These are phyloP conservation scores for Echinometra lucunter DNA, from an alignment of 53 echinoderm and acorn worm species.

Conservation along the genomic window DNA sequence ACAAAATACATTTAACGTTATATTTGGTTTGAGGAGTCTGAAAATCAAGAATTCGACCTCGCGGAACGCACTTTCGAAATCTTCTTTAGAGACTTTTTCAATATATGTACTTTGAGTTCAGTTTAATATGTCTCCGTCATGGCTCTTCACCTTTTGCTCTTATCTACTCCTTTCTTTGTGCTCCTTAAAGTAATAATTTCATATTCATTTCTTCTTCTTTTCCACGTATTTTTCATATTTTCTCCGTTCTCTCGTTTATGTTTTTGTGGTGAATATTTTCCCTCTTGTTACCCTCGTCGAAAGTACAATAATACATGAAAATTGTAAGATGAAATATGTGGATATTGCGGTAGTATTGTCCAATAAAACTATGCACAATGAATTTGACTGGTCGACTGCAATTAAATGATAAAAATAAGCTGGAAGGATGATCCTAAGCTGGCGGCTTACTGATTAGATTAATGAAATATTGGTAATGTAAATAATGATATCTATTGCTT, in stretches of 20 bases:
- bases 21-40: not conserved
- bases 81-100: not conserved
- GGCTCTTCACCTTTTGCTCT: not conserved
- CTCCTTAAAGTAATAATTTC: no score
- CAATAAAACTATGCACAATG: not conserved
- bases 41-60: not conserved
- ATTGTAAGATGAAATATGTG: not conserved
- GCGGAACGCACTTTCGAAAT: not conserved
- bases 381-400: not conserved
- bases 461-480: not conserved
- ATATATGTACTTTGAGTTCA: not conserved
- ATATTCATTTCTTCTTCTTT: no score
- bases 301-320: not conserved
- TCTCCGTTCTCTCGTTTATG: not conserved
- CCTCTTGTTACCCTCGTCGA: not conserved
- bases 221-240: not conserved
- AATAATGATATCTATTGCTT: not conserved
- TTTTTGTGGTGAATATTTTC: not conserved
- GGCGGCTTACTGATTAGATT: not conserved
- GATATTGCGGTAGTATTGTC: not conserved
- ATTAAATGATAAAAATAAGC: not conserved
- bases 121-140: not conserved
- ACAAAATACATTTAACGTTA: no score
- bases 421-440: not conserved
- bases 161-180: not conserved